Evolutionary conservation across 2,113 vertebrate genomes (phyloP).

Genomic region (Amblyopsis rosae): DNA sequence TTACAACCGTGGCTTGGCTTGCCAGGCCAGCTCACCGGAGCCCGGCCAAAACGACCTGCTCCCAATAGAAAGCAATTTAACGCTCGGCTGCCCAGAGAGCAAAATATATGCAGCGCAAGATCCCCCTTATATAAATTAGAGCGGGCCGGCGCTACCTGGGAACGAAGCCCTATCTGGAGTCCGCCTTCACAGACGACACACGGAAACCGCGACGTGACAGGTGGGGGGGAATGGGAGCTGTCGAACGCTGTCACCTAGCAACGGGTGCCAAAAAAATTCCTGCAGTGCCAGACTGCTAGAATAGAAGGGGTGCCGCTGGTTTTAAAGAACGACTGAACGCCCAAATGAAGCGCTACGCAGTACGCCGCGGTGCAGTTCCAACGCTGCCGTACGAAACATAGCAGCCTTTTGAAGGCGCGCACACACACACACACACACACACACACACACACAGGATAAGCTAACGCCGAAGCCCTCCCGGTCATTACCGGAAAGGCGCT

Average conservation of each 20-base stretch:
- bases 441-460: not conserved
- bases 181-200: slow-evolving; percentile 70
- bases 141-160: slow-evolving; percentile 63
- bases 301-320: slow-evolving; percentile 12
- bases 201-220: slow-evolving; percentile 51
- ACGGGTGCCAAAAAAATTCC: slow-evolving; percentile 44
- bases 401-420: too few relatives aligned
- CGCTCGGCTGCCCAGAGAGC: slow-evolving; percentile 75
- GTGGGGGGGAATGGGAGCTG: slow-evolving; percentile 39
- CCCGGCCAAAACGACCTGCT: slow-evolving; percentile 71
- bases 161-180: slow-evolving; percentile 73
- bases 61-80: slow-evolving; percentile 88
- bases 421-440: not conserved
- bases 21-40: slow-evolving; percentile 68
- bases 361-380: not conserved
- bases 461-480: not conserved
- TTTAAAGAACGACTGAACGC: slow-evolving; percentile 6
- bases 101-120: slow-evolving; percentile 80
- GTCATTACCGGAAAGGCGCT: slow-evolving; percentile 26
- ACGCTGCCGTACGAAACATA: not conserved
- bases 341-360: not conserved
- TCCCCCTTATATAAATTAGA: slow-evolving; percentile 83
- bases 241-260: slow-evolving; percentile 69
- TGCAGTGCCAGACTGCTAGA: slow-evolving; percentile 20
- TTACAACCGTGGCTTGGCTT: slow-evolving; percentile 64